Evolutionary conservation across 2,113 vertebrate species (phyloP), one percentile per base, ranked within the genome.

Genomic region (Lathamus discolor): DNA sequence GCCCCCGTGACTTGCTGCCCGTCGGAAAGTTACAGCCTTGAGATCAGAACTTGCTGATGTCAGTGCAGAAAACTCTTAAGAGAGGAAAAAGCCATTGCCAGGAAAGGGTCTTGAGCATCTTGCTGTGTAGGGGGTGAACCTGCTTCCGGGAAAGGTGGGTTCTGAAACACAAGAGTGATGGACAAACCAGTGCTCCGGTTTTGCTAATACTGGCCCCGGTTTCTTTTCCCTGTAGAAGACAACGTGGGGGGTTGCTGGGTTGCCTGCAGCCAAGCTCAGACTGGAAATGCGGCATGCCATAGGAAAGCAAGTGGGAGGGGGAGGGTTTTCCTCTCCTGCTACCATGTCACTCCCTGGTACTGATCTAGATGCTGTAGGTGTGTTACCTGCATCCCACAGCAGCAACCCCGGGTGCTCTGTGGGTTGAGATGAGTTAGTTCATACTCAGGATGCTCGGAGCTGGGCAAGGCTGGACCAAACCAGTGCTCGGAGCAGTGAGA

Each of bases 291-390:
- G 33, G 23, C 29, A 13, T 68, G 35, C 57, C 4, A 1, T 9
- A 35, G 39, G 77, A 62, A 69, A 75, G 9, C 10, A 51, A 17
- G 72, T 24, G n/a, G 18, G n/a, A 86, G 54, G 54, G 39, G 68
- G 54, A 43, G 29, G 17, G 10, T 11, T 61, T 57, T 83, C 20
- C 33, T 68, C 12, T 49, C 23, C 72, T n/a, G 17, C 16, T 52
- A 28, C 82, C 25, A 14, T 51, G 33, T 23, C 13, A 3, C 33
- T 86, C 19, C 64, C 70, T 55, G 33, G 13, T 33, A 9, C 22
- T 33, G 33, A 10, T 2, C 9, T 4, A 63, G 31, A 29, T 11
- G 3, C 7, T 24, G 16, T 2, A 4, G 35, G 4, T 35, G 49
- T 77, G 63, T 69, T 55, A 5, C 15, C 9, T 1, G 13, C 64